Evolutionary conservation across 2,797 vertebrate species (phyloP), one percentile per base, ranked within the genome.

Genomic region (Myotis findleyi): DNA sequence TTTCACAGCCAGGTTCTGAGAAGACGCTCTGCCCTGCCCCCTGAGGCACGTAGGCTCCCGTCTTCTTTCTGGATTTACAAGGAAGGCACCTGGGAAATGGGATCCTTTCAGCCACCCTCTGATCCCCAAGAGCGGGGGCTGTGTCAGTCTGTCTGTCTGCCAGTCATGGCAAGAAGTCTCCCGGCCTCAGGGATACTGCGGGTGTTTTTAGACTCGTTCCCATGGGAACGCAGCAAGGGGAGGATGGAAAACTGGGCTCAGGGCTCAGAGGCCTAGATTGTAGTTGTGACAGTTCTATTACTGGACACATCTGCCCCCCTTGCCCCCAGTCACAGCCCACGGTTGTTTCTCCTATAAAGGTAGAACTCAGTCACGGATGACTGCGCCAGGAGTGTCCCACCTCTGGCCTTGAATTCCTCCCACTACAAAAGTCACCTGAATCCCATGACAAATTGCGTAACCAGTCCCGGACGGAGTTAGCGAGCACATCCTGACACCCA

Each of bases 41-140:
- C 76, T 1, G 0, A 2, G n/a, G 44, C 44, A 1, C 2, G 7
- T 11, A 4, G 2, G 55, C 38, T 1, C 59, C 77, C 2, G n/a
- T 38, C 44, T 3, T 2, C 13, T 30, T 25, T 68, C 64, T 17
- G 77, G 27, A 12, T 17, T 41, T 6, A 47, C 7, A 20, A n/a
- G 14, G 25, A 27, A 8, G 79, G 25, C 0, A 2, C 33, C 0
- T 0, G 30, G 0, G 0, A 57, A 51, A 13, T 2, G 7, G 0
- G 13, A 20, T 8, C 87, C 72, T n/a, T 20, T 53, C 25, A 6
- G 72, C 21, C 6, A 4, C 66, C 16, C 17, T 13, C 33, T 0
- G 7, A 14, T 2, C 14, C 53, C 62, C 53, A 36, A 55, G 51
- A 27, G n/a, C 11, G 27, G 71, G 49, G n/a, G 44, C 7, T 20